phyloP scores from a whole-genome alignment of 1,140 invertebrate species.

The Drosophila jambulina region DNA sequence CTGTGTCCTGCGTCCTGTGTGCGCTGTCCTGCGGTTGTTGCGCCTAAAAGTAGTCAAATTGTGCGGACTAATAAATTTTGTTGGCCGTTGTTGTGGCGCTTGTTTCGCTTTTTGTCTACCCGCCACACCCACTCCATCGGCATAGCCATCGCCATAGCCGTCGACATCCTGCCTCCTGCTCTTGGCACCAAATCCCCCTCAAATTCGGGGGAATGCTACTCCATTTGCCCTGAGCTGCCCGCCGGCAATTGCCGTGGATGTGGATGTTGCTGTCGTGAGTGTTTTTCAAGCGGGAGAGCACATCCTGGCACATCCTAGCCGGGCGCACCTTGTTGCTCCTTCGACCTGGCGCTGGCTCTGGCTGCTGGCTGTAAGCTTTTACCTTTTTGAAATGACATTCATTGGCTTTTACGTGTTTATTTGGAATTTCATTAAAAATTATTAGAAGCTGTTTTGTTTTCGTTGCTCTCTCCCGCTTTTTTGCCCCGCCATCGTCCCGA shows the following conservation, averaged over 20 bases:
- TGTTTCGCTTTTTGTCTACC: slow-evolving; percentile 68
- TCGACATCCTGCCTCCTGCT: neutral
- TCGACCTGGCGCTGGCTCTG: slow-evolving; percentile 18
- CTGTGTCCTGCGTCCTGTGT: slow-evolving; percentile 46
- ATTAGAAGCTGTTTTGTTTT: slow-evolving; percentile 82
- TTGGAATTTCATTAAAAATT: slow-evolving; percentile 83
- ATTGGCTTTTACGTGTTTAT: slow-evolving; percentile 83
- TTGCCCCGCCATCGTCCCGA: neutral
- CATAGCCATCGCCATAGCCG: neutral
- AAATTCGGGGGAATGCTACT: slow-evolving; percentile 54
- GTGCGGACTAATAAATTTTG: slow-evolving; percentile 83
- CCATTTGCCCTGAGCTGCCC: slow-evolving; percentile 70
- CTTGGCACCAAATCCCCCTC: slow-evolving; percentile 3
- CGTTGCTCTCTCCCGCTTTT: slow-evolving; percentile 20
- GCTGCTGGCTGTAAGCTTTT: slow-evolving; percentile 54
- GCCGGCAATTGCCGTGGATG: slow-evolving; percentile 59
- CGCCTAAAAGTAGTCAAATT: slow-evolving; percentile 83
- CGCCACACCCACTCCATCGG: slow-evolving; percentile 20
- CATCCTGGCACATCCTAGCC: slow-evolving; percentile 55
- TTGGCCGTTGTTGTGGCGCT: slow-evolving; percentile 74
- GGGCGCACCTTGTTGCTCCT: slow-evolving; percentile 71
- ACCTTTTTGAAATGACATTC: slow-evolving; percentile 83
- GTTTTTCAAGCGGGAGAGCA: slow-evolving; percentile 67
- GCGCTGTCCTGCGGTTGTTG: slow-evolving; percentile 75
- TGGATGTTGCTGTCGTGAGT: slow-evolving; percentile 41